Percentiles rank a stretch among this genome's conserved stretches.
Conservation (phyloP, 2,113 vertebrate species). For the Nipponia nippon region DNA sequence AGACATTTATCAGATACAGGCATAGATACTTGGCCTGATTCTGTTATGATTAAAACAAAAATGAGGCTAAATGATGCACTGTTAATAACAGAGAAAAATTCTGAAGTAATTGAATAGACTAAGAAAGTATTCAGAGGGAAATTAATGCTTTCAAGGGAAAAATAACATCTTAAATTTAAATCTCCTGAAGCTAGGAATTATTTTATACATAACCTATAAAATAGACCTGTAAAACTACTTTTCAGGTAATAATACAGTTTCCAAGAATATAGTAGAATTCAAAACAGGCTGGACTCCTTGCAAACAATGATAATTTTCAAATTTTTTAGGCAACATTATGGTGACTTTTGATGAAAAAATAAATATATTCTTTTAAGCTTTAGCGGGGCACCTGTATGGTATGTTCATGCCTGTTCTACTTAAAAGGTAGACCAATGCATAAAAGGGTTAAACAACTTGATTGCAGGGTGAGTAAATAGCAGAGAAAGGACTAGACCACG, state of each 20-base stretch:
- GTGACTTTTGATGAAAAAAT: background rate
- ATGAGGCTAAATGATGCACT: background rate
- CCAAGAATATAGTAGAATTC: background rate
- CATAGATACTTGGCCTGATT: background rate
- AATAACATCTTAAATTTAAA: background rate
- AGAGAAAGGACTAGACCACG: background rate
- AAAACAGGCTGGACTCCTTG: background rate
- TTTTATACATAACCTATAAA: background rate
- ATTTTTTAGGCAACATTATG: background rate
- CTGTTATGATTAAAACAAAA: conserved; percentile 6
- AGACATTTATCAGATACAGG: background rate
- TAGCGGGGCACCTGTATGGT: background rate
- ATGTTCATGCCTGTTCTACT: background rate
- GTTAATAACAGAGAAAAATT: background rate
- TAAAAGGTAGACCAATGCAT: background rate
- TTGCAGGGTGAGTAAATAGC: background rate
- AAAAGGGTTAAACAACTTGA: background rate
- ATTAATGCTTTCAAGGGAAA: background rate
- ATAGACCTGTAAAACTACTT: background rate
- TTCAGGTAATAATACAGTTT: background rate
- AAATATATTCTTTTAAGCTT: background rate
- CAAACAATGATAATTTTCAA: background rate
- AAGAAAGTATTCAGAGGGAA: background rate
- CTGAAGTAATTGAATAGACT: background rate
- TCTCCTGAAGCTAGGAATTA: background rate